Conservation (phyloP, 1,140 invertebrate species). For the Cotesia glomerata region DNA sequence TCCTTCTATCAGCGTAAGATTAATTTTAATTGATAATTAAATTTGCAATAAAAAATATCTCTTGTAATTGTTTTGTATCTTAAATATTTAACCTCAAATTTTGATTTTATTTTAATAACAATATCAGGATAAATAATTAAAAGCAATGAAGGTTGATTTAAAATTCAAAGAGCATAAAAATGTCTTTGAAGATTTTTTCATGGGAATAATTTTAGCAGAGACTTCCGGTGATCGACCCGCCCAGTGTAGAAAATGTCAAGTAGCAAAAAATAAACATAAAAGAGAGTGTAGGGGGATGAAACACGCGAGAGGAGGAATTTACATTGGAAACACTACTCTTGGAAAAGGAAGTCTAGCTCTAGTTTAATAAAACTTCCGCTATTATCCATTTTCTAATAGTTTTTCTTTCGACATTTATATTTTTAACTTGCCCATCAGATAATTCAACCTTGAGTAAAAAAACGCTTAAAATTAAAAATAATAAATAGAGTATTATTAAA, state of each 20-base stretch:
- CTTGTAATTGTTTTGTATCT: too few relatives aligned
- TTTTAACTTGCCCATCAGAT: too few relatives aligned
- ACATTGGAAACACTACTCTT: constrained; percentile 36
- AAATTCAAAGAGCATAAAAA: constrained; percentile 22
- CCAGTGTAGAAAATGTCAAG: neutral
- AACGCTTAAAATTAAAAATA: neutral
- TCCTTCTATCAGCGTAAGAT: too few relatives aligned
- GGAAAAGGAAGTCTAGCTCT: constrained; percentile 12
- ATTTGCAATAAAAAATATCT: too few relatives aligned
- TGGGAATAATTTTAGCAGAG: constrained; percentile 26
- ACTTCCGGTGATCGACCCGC: constrained; percentile 28
- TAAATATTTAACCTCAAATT: too few relatives aligned
- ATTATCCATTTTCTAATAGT: constrained; percentile 10
- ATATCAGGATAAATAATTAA: too few relatives aligned
- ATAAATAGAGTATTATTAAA: neutral
- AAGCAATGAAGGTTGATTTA: constrained; percentile 10
- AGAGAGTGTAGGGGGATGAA: constrained; percentile 28
- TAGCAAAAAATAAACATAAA: neutral
- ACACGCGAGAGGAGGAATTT: constrained; percentile 41
- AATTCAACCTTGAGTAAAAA: too few relatives aligned
- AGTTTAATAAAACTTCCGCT: constrained; percentile 9
- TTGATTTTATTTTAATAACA: too few relatives aligned
- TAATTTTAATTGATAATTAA: too few relatives aligned
- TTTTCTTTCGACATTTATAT: constrained; percentile 26
- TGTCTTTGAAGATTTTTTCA: constrained; percentile 15